Percentiles rank a stretch among this genome's conserved stretches.
Evolutionary conservation across 2,113 vertebrate genomes (phyloP).

Genomic region (Donacobius atricapilla): DNA sequence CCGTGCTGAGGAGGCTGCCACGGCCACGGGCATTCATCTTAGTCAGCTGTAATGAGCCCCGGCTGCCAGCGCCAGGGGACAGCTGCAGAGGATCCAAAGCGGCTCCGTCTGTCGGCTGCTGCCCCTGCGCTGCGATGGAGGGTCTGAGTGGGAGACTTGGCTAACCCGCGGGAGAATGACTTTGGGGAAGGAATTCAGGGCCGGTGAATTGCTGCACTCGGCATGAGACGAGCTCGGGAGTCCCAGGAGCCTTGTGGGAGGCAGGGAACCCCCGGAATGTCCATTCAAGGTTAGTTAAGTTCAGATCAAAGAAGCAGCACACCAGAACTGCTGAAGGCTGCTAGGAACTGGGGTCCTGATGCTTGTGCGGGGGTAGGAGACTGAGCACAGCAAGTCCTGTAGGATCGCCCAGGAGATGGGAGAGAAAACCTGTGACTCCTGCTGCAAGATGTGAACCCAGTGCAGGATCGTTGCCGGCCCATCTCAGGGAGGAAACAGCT

Average conservation of each 20-base stretch:
- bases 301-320: not conserved
- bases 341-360: not conserved
- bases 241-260: too few species aligned
- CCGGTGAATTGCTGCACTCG: not conserved
- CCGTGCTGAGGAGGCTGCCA: not conserved
- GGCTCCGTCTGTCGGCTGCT: not conserved
- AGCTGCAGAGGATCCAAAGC: conserved; percentile 20
- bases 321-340: not conserved
- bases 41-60: not conserved
- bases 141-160: not conserved
- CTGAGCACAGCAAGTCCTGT: rapidly evolving
- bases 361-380: rapidly evolving
- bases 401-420: rapidly evolving
- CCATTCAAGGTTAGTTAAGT: not conserved
- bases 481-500: too few species aligned
- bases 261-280: not conserved
- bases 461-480: rapidly evolving
- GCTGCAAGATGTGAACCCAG: not conserved
- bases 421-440: not conserved
- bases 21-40: conserved; percentile 9
- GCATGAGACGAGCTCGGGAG: not conserved
- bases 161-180: not conserved
- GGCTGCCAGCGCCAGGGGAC: conserved; percentile 8
- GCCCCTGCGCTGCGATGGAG: rapidly evolving
- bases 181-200: not conserved